Evolutionary conservation across 2,797 vertebrate species (phyloP).

Genomic region (Scyliorhinus canicula): DNA sequence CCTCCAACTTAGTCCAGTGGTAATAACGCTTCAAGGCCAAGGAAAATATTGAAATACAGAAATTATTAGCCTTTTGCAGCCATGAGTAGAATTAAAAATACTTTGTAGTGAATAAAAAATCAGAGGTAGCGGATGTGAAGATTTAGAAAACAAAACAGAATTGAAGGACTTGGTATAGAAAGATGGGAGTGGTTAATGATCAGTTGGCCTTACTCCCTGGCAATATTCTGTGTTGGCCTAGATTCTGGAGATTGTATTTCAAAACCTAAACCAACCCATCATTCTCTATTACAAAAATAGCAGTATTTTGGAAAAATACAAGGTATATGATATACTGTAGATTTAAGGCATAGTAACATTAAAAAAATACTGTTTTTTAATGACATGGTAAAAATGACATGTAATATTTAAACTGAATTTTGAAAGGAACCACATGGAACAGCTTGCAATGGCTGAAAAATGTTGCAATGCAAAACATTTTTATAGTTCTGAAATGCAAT

Average conservation of each 20-base stretch:
- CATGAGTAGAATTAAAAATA: background rate
- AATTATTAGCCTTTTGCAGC: background rate
- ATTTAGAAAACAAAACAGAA: constrained; percentile 29
- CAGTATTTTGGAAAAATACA: constrained; percentile 29
- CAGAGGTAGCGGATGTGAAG: background rate
- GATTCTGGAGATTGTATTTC: constrained; percentile 5
- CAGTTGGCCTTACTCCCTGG: constrained; percentile 10
- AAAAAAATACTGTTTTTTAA: background rate
- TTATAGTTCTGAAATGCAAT: constrained; percentile 7
- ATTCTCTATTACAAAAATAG: constrained; percentile 23
- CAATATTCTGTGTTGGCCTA: background rate
- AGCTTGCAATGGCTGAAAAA: background rate
- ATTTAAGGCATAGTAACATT: background rate
- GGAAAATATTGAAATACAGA: constrained; percentile 4
- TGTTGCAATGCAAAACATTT: background rate
- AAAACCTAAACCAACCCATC: constrained; percentile 25
- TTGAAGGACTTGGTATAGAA: background rate
- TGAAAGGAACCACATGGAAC: constrained; percentile 13
- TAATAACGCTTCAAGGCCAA: background rate
- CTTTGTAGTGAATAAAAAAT: constrained; percentile 27
- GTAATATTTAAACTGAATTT: constrained; percentile 33
- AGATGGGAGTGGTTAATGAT: background rate
- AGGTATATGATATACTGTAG: constrained; percentile 18
- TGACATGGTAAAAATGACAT: constrained; percentile 23
- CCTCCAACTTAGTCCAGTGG: background rate